Evolutionary conservation across 2,888 invertebrate species (phyloP).

Genomic region (Piscicola geometra): DNA sequence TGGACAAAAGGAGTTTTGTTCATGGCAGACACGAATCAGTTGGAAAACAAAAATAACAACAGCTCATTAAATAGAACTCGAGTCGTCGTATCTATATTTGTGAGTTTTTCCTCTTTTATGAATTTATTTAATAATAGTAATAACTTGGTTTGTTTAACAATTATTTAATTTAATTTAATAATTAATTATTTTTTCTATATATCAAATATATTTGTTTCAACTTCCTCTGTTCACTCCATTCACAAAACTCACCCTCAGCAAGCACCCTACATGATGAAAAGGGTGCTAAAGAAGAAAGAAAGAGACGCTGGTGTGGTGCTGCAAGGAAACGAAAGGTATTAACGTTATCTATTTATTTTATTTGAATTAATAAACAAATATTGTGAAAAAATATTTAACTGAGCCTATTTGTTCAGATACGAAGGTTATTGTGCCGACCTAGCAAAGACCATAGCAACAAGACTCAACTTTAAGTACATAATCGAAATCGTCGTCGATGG

Average conservation of each 20-base stretch:
- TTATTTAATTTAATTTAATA: no score
- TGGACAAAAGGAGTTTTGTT: neutral
- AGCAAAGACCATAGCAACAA: slow-evolving; percentile 51
- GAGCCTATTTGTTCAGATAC: slow-evolving; percentile 44
- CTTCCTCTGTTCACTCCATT: no score
- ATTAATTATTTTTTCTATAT: no score
- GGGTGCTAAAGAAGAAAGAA: slow-evolving; percentile 21
- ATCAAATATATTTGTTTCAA: no score
- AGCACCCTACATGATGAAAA: slow-evolving; percentile 13
- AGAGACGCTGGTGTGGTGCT: slow-evolving; percentile 23
- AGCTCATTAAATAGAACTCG: slow-evolving; percentile 14
- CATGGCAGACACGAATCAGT: neutral
- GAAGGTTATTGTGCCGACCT: slow-evolving; percentile 58
- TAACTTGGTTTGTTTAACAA: no score
- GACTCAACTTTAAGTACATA: slow-evolving; percentile 54
- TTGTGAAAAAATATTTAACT: slow-evolving; percentile 7
- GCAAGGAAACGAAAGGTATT: slow-evolving; percentile 21
- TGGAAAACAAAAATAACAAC: neutral
- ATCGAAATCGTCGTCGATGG: slow-evolving; percentile 43
- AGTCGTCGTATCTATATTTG: slow-evolving; percentile 26
- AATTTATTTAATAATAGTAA: neutral
- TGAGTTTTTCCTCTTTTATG: slow-evolving; percentile 7
- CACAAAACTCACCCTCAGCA: neutral
- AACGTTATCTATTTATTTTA: neutral
- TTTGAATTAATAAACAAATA: neutral